These are phyloP conservation scores for Tortricodes alternella DNA, from an alignment of 2,888 invertebrate species.

Conservation along the genomic window DNA sequence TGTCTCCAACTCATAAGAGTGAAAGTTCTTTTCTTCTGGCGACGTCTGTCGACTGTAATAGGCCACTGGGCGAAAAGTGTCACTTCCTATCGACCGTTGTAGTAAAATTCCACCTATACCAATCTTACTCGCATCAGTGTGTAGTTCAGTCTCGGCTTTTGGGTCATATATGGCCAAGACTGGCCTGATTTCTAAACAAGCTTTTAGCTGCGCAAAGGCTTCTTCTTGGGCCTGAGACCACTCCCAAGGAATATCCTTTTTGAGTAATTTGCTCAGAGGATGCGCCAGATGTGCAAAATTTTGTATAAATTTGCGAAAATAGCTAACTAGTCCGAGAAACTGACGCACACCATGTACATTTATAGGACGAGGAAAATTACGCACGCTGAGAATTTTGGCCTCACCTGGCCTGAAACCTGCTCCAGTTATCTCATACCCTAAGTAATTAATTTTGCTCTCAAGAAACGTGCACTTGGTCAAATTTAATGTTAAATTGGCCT, in stretches of 20 bases:
- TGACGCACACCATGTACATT: constrained; percentile 41
- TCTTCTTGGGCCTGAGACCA: constrained; percentile 14
- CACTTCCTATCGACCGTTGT: constrained; percentile 5
- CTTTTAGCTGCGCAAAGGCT: not conserved
- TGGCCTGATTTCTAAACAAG: not conserved
- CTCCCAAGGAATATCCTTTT: constrained; percentile 29
- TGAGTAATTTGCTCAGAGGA: constrained; percentile 34
- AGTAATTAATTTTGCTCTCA: no score
- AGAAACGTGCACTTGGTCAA: no score
- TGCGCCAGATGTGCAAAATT: constrained; percentile 34
- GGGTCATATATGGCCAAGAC: not conserved
- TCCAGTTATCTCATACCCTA: no score
- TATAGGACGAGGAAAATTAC: no score
- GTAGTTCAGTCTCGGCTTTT: constrained; percentile 24
- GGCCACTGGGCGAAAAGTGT: constrained; percentile 26
- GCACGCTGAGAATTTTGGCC: no score
- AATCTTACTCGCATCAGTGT: constrained; percentile 34
- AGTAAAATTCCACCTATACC: constrained; percentile 33
- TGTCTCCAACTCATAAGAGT: constrained; percentile 37
- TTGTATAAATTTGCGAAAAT: constrained; percentile 35
- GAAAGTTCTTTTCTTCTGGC: constrained; percentile 35
- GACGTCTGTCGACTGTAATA: constrained; percentile 36
- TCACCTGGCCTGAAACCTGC: no score
- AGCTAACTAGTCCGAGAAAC: constrained; percentile 41
- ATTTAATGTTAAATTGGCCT: no score